phyloP scores from a whole-genome alignment of 2,113 vertebrate genomes.

The Meleagris gallopavo region DNA sequence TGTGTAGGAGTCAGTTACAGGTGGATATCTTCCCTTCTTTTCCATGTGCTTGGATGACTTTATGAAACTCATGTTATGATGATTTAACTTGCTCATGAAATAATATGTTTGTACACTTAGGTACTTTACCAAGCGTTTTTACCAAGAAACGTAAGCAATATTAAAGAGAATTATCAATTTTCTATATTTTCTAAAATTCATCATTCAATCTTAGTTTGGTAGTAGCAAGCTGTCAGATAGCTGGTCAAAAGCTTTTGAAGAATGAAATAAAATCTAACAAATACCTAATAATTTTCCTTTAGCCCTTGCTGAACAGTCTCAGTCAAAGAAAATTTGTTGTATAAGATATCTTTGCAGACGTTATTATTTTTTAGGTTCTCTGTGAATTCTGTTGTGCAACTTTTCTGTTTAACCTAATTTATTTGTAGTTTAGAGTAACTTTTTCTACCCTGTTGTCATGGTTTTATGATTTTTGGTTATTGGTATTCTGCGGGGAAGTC shows the following conservation, averaged over 20 bases:
- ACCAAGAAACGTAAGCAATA: neutral
- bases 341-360: neutral
- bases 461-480: too few relatives aligned
- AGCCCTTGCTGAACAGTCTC: neutral
- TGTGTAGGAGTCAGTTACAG: neutral
- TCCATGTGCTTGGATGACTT: neutral
- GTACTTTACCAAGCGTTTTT: neutral
- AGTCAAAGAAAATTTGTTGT: neutral
- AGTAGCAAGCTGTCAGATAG: neutral
- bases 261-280: neutral
- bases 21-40: neutral
- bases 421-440: neutral
- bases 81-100: neutral
- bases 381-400: neutral
- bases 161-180: neutral
- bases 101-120: neutral
- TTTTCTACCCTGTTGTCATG: neutral
- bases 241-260: neutral
- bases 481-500: too few relatives aligned
- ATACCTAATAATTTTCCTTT: neutral
- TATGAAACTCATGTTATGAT: neutral
- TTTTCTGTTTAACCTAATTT: neutral
- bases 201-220: neutral
- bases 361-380: neutral
- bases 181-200: neutral